These are phyloP conservation scores for Catharus fuscescens DNA, from an alignment of 2,113 vertebrate genomes.

Conservation along the genomic window DNA sequence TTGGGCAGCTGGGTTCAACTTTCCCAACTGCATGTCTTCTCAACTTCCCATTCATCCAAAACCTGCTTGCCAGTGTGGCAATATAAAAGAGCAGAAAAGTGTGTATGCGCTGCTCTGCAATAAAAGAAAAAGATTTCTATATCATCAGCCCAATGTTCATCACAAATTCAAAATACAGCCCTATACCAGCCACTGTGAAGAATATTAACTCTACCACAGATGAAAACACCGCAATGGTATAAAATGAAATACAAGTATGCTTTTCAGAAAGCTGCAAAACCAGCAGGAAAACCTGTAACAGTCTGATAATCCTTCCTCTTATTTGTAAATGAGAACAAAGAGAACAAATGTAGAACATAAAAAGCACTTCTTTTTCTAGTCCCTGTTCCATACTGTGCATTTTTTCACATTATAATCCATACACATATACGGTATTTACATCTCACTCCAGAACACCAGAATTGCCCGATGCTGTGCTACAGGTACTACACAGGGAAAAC, in stretches of 20 bases:
- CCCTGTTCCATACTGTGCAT: accelerated
- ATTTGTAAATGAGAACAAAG: not conserved
- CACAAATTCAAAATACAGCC: not conserved
- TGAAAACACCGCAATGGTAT: not conserved
- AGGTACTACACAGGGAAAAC: not conserved
- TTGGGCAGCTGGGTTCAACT: not conserved
- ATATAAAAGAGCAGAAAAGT: not conserved
- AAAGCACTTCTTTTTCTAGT: not conserved
- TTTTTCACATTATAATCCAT: not conserved
- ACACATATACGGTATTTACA: not conserved
- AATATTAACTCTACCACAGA: not conserved
- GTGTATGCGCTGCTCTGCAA: not conserved
- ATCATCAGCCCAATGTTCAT: not conserved
- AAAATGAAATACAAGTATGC: not conserved
- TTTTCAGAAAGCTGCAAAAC: not conserved
- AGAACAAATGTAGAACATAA: not conserved
- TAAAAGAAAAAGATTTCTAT: not conserved
- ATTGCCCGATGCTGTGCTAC: not conserved
- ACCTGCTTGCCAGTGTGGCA: not conserved
- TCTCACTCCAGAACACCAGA: not conserved
- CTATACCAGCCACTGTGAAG: not conserved
- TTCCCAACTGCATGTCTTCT: not conserved
- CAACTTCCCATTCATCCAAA: not conserved
- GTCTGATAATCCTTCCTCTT: not conserved
- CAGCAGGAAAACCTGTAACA: not conserved